Conservation (phyloP, 2,797 vertebrate genomes). For the Scarus forsteni region DNA sequence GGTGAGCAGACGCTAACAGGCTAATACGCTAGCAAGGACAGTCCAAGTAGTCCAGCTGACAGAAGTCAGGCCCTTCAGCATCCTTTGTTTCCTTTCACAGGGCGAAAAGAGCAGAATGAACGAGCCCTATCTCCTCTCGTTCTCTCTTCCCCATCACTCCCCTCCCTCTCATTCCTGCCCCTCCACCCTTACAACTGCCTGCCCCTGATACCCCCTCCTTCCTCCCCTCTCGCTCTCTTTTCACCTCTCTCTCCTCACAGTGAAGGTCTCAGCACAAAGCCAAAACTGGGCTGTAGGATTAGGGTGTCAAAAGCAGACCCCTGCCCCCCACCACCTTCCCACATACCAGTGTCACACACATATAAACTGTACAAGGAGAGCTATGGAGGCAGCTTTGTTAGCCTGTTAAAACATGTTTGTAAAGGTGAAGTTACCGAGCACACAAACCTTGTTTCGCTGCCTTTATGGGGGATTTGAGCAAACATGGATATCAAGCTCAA, state of each 20-base stretch:
- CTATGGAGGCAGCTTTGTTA: constrained; percentile 22
- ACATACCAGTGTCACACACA: constrained; percentile 56
- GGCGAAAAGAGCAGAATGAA: constrained; percentile 64
- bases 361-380: constrained; percentile 44
- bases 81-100: constrained; percentile 78
- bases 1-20: constrained; percentile 45
- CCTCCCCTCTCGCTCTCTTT: constrained; percentile 31
- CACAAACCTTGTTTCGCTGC: constrained; percentile 22
- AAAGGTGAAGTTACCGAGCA: constrained; percentile 31
- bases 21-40: constrained; percentile 33
- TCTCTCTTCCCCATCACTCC: constrained; percentile 57
- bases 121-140: constrained; percentile 64
- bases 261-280: constrained; percentile 77
- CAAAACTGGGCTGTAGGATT: constrained; percentile 69
- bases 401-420: constrained; percentile 52
- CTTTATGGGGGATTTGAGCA: constrained; percentile 2
- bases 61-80: constrained; percentile 60
- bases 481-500: neutral
- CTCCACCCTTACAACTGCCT: constrained; percentile 31
- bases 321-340: constrained; percentile 66
- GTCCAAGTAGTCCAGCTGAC: constrained; percentile 55
- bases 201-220: constrained; percentile 43
- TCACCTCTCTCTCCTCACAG: constrained; percentile 55
- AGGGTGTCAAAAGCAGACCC: constrained; percentile 78
- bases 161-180: constrained; percentile 53